Base-by-base conservation (phyloP, 2,797 vertebrate species). In the Merluccius polli region DNA sequence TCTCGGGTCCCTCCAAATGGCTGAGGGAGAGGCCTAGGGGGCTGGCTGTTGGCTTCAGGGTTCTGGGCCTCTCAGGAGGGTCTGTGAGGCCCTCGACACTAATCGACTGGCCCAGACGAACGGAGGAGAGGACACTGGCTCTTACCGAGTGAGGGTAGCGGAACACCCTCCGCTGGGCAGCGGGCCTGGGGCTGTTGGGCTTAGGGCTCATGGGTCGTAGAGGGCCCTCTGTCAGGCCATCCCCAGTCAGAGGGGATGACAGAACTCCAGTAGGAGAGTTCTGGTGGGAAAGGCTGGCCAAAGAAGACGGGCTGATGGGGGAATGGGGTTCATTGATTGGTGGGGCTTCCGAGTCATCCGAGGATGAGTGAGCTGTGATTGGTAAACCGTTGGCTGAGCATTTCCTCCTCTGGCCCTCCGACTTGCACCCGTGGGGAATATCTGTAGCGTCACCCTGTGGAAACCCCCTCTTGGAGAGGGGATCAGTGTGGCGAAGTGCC, bases 181-280 rank as follows among this genome's bases (percentile, higher is more conserved):
- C 36, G 1, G 93, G 87, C 70, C 90, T 90, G 7, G 95, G 94
- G 69, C 94, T 96, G 78, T 88, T 92, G 0, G 96, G 95, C 82
- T 97, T 97, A 33, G 95, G 96, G 87, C 95, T 96, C 94, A 95
- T 92, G 35, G 96, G 97, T 72, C 93, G 92, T 41, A 91, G 86
- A 1, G 96, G 96, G 81, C 88, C 88, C 35, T 92, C 92, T 44
- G 87, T 83, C 27, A 85, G 78, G 18, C 89, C 82, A 0, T 91
- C 86, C 7, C 29, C 75, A 13, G 75, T 81, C 44, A 75, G 80
- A 29, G 90, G 77, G 41, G 90, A 87, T 11, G 81, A 79, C 16
- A 88, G 91, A 32, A 86, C 83, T 77, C 89, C 90, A 0, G 92
- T 85, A 0, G 88, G 89, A 1, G 88, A 89, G 77, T 91, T 38